These are phyloP conservation scores for Protonemura montana DNA, from an alignment of 2,888 invertebrate species.

Conservation along the genomic window DNA sequence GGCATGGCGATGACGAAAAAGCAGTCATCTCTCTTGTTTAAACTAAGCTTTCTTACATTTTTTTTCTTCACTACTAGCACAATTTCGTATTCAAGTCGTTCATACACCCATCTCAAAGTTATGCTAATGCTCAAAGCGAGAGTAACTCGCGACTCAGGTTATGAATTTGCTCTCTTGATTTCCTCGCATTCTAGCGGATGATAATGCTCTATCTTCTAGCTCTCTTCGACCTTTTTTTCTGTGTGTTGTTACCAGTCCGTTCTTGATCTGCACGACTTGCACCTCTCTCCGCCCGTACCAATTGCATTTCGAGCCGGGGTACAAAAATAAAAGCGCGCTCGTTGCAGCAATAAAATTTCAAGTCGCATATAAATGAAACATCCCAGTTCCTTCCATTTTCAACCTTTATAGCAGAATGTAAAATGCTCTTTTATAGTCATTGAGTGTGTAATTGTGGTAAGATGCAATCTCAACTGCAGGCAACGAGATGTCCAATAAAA, in stretches of 20 bases:
- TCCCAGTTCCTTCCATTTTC: background rate
- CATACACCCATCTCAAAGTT: background rate
- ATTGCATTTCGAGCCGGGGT: background rate
- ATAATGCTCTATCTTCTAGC: background rate
- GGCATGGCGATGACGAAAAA: background rate
- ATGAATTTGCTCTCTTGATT: conserved; percentile 35
- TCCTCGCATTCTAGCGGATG: background rate
- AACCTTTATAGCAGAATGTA: background rate
- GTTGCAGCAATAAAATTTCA: background rate
- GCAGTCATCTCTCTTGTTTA: background rate
- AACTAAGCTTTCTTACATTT: background rate
- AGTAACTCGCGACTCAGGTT: conserved; percentile 4
- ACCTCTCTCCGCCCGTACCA: background rate
- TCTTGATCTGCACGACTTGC: background rate
- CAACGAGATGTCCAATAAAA: background rate
- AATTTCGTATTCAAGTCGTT: background rate
- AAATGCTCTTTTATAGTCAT: background rate
- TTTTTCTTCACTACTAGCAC: background rate
- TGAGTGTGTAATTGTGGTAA: background rate
- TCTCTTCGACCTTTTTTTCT: background rate
- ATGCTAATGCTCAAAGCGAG: conserved; percentile 25
- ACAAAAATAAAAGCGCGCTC: no score
- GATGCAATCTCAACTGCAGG: background rate
- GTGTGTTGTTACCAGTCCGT: background rate
- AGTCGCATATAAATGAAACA: background rate